Conservation (phyloP, 2,888 invertebrate species). For the Diarsia dahlii region DNA sequence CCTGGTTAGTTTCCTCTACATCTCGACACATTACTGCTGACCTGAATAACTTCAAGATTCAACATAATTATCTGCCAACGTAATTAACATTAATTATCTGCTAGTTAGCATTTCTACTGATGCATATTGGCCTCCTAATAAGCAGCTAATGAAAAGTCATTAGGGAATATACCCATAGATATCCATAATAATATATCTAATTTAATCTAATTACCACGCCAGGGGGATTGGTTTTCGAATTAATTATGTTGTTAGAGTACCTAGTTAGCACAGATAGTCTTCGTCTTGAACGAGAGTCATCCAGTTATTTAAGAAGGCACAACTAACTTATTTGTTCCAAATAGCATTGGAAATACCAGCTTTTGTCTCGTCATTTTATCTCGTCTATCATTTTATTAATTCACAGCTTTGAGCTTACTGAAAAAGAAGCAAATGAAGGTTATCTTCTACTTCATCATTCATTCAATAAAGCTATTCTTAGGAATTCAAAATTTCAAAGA, state of each 20-base stretch:
- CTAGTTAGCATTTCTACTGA: slow-evolving; percentile 9
- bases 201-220: slow-evolving; percentile 9
- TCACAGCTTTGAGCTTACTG: neutral
- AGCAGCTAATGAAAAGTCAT: slow-evolving; percentile 18
- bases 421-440: slow-evolving; percentile 18
- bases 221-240: neutral
- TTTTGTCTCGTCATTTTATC: neutral
- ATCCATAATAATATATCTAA: neutral
- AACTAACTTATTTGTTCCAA: neutral
- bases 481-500: slow-evolving; percentile 58
- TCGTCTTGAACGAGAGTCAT: neutral
- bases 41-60: neutral
- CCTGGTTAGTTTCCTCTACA: neutral
- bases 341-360: neutral
- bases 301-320: neutral
- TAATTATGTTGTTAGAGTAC: neutral
- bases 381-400: slow-evolving; percentile 8
- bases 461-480: slow-evolving; percentile 56
- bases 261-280: neutral
- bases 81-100: slow-evolving; percentile 21
- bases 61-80: neutral
- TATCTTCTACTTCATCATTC: slow-evolving; percentile 41
- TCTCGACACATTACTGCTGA: neutral
- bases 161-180: slow-evolving; percentile 7
- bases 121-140: slow-evolving; percentile 15